Percentiles rank a stretch among this genome's conserved stretches.
phyloP scores from a whole-genome alignment of 2,113 vertebrate species.

The Tricholaema leucomelas region DNA sequence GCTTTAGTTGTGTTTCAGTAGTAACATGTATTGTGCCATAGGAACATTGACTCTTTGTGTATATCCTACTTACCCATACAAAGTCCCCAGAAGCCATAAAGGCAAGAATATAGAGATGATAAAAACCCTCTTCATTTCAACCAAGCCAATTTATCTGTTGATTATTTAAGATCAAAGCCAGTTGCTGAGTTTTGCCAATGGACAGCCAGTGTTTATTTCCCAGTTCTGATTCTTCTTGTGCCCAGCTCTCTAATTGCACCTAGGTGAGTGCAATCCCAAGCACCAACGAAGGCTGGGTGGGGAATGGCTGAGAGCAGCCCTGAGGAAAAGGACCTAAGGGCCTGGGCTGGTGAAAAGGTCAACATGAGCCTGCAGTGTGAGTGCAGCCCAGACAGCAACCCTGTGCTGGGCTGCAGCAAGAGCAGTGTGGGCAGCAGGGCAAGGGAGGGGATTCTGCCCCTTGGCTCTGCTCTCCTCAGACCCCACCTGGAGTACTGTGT shows the following conservation, averaged over 20 bases:
- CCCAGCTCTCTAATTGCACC: fast-evolving
- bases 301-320: too few relatives aligned
- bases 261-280: too few relatives aligned
- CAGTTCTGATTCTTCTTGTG: not conserved
- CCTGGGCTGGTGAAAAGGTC: too few relatives aligned
- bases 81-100: not conserved
- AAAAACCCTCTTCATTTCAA: not conserved
- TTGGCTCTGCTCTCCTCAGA: too few relatives aligned
- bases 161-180: not conserved
- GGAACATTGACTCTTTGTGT: not conserved
- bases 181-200: not conserved
- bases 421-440: too few relatives aligned
- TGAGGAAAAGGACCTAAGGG: too few relatives aligned
- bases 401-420: too few relatives aligned
- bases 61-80: not conserved
- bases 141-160: not conserved
- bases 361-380: too few relatives aligned
- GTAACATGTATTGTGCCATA: not conserved
- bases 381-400: too few relatives aligned
- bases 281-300: too few relatives aligned
- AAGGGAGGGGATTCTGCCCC: too few relatives aligned
- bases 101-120: not conserved
- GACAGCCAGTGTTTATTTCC: not conserved
- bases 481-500: too few relatives aligned
- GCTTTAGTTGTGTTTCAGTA: not conserved